Percentiles rank a stretch among this genome's conserved stretches.
Evolutionary conservation across 2,888 invertebrate genomes (phyloP).

Genomic region (Bedellia somnulentella): DNA sequence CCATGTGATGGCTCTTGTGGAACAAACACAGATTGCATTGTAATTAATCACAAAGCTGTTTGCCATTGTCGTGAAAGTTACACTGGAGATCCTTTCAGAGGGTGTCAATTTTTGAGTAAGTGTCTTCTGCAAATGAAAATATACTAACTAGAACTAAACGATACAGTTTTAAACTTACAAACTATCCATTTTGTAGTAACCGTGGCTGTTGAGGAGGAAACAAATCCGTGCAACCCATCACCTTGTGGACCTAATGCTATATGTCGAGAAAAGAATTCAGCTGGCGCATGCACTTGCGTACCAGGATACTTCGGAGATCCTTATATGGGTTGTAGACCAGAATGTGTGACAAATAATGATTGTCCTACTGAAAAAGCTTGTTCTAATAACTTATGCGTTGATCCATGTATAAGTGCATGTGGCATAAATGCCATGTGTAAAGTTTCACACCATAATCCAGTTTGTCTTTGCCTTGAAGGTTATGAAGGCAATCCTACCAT

Average conservation of each 20-base stretch:
- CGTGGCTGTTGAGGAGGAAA: constrained; percentile 65
- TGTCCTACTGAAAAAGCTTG: constrained; percentile 78
- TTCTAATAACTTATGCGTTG: constrained; percentile 80
- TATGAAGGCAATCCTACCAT: constrained; percentile 76
- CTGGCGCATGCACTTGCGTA: constrained; percentile 80
- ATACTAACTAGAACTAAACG: not conserved
- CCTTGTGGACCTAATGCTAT: constrained; percentile 86
- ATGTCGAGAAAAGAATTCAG: constrained; percentile 80
- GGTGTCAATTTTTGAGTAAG: constrained; percentile 62
- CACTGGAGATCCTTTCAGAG: constrained; percentile 83
- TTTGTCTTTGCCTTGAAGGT: constrained; percentile 76
- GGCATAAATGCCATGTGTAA: constrained; percentile 79
- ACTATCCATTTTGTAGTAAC: constrained; percentile 34
- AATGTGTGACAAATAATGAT: constrained; percentile 82
- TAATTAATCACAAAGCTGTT: constrained; percentile 80
- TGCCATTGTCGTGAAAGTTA: constrained; percentile 81
- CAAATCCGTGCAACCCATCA: constrained; percentile 80
- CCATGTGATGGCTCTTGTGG: constrained; percentile 88
- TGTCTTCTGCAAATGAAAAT: constrained; percentile 5
- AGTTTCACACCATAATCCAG: constrained; percentile 80
- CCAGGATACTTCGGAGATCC: constrained; percentile 87
- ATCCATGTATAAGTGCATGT: constrained; percentile 83
- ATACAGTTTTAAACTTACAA: not conserved
- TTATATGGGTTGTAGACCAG: constrained; percentile 81
- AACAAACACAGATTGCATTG: constrained; percentile 73